Base-by-base conservation (phyloP, 92 coral and sea anemone genomes). In the Ricordea florida region DNA sequence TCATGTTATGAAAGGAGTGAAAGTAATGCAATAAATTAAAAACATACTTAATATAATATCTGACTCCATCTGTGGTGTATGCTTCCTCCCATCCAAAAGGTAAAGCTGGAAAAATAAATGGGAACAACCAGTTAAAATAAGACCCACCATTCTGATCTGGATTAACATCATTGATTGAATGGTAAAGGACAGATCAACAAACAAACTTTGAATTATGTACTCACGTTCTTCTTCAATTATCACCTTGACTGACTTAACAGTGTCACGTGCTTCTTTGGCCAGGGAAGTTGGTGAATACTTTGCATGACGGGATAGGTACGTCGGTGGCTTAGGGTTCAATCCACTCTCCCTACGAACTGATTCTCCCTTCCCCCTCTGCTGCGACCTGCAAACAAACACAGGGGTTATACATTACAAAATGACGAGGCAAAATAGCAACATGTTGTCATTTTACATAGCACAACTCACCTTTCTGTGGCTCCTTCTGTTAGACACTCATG, bases 71-170 rank as follows among this genome's bases (percentile, higher is more conserved):
- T 23, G 90, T 85, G 1, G 97, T 92, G 73, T 86, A 96, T 2
- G 99, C 99, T 34, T 96, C 99, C 53, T 96, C 99, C 99, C 99
- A 96, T n/a, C 99, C 99, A 76, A 96, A 96, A 24, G 99, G 99
- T 51, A 96, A 76, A 3, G 99, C 97, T 91, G 69, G 57, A 36
- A 22, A 38, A 62, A 46, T 20, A 10, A 15, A 58, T 26, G 13
- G 16, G n/a, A 2, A 16, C 10, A 21, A 15, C 16, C 15, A 36
- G 47, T 10, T 30, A 1, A n/a, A 1, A 8, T 13, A 16, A 45
- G n/a, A 57, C 13, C 8, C 0, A 17, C 20, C 4, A 7, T 8
- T 8, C 44, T 8, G 9, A 37, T 37, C n/a, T 8, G 44, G 9
- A 37, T 8, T 8, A 37, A n/a, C 16, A 4, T 27, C 11, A 14